Evolutionary conservation across 2,888 invertebrate genomes (phyloP).

Genomic region (Phortica magna): DNA sequence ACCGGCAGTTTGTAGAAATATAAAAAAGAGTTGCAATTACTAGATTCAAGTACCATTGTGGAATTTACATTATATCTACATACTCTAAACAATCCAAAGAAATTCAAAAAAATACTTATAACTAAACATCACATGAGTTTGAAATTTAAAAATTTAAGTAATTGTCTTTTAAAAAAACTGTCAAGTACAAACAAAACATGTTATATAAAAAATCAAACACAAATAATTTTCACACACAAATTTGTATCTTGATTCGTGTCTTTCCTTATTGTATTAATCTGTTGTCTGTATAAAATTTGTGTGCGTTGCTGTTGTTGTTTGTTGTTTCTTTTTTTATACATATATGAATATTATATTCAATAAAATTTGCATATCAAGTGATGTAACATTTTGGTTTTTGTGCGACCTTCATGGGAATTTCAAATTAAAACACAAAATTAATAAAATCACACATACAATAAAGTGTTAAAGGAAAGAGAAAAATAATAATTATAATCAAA

Average conservation of each 20-base stretch:
- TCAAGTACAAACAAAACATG: not conserved
- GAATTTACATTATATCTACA: too few relatives aligned
- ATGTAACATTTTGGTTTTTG: constrained; percentile 43
- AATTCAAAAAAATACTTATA: too few relatives aligned
- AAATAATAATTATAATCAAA: not conserved
- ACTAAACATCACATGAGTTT: too few relatives aligned
- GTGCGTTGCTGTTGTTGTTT: not conserved
- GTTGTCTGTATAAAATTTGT: not conserved
- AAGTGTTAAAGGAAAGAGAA: not conserved
- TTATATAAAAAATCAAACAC: not conserved
- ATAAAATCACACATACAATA: not conserved
- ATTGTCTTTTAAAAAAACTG: too few relatives aligned
- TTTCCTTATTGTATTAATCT: constrained; percentile 16
- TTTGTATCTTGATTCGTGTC: too few relatives aligned
- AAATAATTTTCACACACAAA: not conserved
- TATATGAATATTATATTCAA: constrained; percentile 40
- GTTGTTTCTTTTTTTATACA: constrained; percentile 7
- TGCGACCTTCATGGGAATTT: constrained; percentile 66
- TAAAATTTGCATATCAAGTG: constrained; percentile 59
- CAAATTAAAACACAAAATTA: constrained; percentile 16
- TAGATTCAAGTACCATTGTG: too few relatives aligned
- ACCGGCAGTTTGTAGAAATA: too few relatives aligned
- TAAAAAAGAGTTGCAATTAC: too few relatives aligned
- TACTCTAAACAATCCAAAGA: too few relatives aligned
- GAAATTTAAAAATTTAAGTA: too few relatives aligned